Percentiles rank a stretch among this genome's conserved stretches.
phyloP scores from a whole-genome alignment of 2,888 invertebrate species.

The Linnaemya vulpina region DNA sequence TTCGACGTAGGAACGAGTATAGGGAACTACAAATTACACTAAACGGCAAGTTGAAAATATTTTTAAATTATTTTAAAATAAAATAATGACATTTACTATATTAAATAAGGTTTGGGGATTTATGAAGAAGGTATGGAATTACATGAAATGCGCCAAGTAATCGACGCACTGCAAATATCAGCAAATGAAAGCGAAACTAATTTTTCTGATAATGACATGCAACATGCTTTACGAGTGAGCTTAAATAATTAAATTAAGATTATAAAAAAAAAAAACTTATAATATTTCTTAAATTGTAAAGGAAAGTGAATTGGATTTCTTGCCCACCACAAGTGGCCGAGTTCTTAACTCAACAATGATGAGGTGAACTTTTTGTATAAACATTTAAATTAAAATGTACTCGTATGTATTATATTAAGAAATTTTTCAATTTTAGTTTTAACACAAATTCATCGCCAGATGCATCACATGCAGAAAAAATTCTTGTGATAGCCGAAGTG shows the following conservation, averaged over 20 bases:
- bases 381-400: neutral
- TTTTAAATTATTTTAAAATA: neutral
- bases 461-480: slow-evolving; percentile 59
- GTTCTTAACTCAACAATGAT: slow-evolving; percentile 78
- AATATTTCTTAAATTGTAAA: slow-evolving; percentile 44
- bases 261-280: neutral
- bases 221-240: slow-evolving; percentile 74
- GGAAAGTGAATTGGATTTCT: slow-evolving; percentile 77
- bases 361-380: slow-evolving; percentile 37
- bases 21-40: slow-evolving; percentile 46
- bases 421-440: slow-evolving; percentile 3
- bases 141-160: slow-evolving; percentile 76
- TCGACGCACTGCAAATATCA: slow-evolving; percentile 75
- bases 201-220: slow-evolving; percentile 58
- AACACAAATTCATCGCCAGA: slow-evolving; percentile 60
- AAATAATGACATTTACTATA: neutral
- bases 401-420: neutral
- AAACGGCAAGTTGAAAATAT: slow-evolving; percentile 38
- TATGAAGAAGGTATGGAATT: slow-evolving; percentile 77
- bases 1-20: slow-evolving; percentile 36
- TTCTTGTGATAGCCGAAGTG: slow-evolving; percentile 75
- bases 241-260: neutral
- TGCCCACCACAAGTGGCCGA: slow-evolving; percentile 49
- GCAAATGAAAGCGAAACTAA: slow-evolving; percentile 44
- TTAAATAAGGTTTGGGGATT: slow-evolving; percentile 73